Evolutionary conservation across 1,140 invertebrate genomes (phyloP).

Genomic region (Vanessa atalanta): DNA sequence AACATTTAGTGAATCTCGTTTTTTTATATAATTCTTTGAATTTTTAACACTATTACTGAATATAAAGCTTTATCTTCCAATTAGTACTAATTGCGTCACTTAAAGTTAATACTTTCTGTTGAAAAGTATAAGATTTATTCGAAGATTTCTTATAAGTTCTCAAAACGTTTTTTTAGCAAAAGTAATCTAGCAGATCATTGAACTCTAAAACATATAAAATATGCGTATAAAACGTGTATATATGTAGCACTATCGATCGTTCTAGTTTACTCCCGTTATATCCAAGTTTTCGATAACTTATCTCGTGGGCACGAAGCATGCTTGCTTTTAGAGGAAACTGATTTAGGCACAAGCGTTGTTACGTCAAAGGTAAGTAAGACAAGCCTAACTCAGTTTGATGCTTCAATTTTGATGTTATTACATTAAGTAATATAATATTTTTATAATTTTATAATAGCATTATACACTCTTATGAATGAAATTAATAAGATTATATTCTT

Average conservation of each 20-base stretch:
- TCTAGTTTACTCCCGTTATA: conserved; percentile 16
- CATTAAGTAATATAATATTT: not conserved
- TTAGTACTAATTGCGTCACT: too few species aligned
- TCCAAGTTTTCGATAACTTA: conserved; percentile 32
- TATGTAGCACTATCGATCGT: conserved; percentile 6
- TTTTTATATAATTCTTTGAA: too few species aligned
- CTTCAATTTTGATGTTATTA: conserved; percentile 3
- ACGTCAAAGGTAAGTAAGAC: conserved; percentile 29
- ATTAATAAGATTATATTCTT: too few species aligned
- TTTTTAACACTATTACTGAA: too few species aligned
- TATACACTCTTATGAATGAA: not conserved
- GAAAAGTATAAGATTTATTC: too few species aligned
- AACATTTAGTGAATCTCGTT: too few species aligned
- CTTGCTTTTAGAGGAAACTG: conserved; percentile 31
- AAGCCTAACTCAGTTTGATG: conserved; percentile 16
- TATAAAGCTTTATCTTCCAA: too few species aligned
- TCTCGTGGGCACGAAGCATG: conserved; percentile 21
- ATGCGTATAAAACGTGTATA: not conserved
- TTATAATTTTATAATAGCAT: not conserved
- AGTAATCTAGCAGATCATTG: not conserved
- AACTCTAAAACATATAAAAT: not conserved
- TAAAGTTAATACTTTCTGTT: too few species aligned
- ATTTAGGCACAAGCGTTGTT: conserved; percentile 14
- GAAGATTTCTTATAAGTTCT: too few species aligned
- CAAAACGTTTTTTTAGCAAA: too few species aligned